phyloP scores from a whole-genome alignment of 2,113 vertebrate genomes.

The Anarrhichthys ocellatus region DNA sequence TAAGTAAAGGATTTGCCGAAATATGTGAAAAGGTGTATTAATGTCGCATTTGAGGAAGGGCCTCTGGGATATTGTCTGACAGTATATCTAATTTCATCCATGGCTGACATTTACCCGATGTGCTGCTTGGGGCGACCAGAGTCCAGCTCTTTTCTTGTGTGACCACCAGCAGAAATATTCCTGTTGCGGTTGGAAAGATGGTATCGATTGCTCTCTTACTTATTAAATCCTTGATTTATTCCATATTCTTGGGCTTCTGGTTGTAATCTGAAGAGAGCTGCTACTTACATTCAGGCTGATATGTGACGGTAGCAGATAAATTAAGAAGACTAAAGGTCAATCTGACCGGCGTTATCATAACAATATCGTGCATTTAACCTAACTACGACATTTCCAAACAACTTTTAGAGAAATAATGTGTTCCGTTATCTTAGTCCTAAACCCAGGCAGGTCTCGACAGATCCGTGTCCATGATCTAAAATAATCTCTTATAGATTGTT shows the following conservation, averaged over 20 bases:
- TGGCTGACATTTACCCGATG: constrained; percentile 14
- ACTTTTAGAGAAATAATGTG: not conserved
- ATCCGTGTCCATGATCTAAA: constrained; percentile 18
- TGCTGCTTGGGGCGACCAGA: not conserved
- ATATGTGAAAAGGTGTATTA: constrained; percentile 11
- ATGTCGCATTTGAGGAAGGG: not conserved
- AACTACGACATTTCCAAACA: not conserved
- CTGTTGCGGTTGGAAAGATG: not conserved
- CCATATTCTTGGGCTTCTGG: not conserved
- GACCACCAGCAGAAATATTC: not conserved
- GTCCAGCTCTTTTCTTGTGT: not conserved
- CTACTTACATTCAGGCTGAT: constrained; percentile 5
- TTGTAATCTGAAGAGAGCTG: not conserved
- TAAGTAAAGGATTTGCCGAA: not conserved
- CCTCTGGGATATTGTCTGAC: not conserved
- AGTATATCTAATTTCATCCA: not conserved
- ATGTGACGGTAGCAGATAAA: constrained; percentile 13
- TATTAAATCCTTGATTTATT: not conserved
- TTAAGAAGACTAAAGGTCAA: not conserved
- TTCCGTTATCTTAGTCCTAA: not conserved
- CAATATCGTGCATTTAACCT: not conserved
- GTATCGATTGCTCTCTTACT: not conserved
- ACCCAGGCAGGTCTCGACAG: not conserved
- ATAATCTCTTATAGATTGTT: constrained; percentile 49
- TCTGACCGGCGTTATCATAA: not conserved